Evolutionary conservation across 2,797 vertebrate genomes (phyloP).

Genomic region (Darevskia mixta): DNA sequence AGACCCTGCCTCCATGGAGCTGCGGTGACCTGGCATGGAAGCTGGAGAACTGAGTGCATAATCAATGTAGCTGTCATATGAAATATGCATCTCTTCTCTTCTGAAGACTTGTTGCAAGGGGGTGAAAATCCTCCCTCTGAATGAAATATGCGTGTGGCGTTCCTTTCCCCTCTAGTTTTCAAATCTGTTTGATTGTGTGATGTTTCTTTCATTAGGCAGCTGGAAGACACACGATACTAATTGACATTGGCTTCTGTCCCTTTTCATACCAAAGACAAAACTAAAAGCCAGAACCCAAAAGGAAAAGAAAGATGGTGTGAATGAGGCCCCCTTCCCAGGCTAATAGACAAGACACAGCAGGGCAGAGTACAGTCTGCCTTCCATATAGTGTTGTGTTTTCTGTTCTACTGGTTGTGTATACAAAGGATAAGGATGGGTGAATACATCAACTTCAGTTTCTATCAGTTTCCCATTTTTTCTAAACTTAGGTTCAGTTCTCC

Average conservation of each 20-base stretch:
- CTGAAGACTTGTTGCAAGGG: neutral
- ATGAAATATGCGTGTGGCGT: neutral
- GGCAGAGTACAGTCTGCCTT: neutral
- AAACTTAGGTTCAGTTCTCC: too few species aligned
- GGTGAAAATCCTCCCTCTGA: conserved; percentile 11
- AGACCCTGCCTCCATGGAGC: neutral
- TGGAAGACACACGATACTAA: rapidly evolving
- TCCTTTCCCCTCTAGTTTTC: neutral
- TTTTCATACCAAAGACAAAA: neutral
- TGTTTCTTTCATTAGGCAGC: rapidly evolving
- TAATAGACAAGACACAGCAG: neutral
- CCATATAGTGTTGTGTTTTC: neutral
- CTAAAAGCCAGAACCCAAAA: neutral
- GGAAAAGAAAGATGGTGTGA: neutral
- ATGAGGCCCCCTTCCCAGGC: neutral
- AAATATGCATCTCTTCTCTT: conserved; percentile 9
- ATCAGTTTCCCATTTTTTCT: too few species aligned
- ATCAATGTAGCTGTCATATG: neutral
- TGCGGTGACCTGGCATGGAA: neutral
- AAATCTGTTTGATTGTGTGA: rapidly evolving
- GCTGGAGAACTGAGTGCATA: neutral
- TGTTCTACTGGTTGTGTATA: neutral
- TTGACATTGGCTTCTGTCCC: rapidly evolving
- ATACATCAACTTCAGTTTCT: too few species aligned
- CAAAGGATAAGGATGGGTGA: too few species aligned